Evolutionary conservation across 1,140 invertebrate species (phyloP).

Genomic region (Halesus radiatus): DNA sequence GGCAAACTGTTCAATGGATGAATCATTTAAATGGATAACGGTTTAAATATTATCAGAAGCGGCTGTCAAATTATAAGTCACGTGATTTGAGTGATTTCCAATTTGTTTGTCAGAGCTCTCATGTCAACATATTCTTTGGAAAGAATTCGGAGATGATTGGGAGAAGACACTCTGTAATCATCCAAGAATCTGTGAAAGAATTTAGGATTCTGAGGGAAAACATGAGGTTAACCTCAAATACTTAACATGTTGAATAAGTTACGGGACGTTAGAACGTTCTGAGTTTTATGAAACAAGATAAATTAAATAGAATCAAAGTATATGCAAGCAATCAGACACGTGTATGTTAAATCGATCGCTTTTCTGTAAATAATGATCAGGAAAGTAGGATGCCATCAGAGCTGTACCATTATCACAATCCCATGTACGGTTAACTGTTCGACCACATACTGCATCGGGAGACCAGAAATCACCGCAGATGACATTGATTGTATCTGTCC

Average conservation of each 20-base stretch:
- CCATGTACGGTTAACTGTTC: neutral
- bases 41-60: neutral
- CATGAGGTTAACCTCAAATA: too few relatives aligned
- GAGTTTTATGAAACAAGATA: too few relatives aligned
- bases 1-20: conserved; percentile 17
- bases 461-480: conserved; percentile 21
- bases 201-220: too few relatives aligned
- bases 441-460: conserved; percentile 32
- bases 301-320: too few relatives aligned
- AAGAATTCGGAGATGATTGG: too few relatives aligned
- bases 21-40: conserved; percentile 19
- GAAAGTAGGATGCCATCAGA: neutral
- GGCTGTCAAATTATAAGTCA: neutral
- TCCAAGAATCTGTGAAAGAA: too few relatives aligned
- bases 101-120: neutral
- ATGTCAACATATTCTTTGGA: neutral
- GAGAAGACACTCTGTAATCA: too few relatives aligned
- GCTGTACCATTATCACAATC: neutral
- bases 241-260: too few relatives aligned
- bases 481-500: conserved; percentile 41
- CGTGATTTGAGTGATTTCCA: conserved; percentile 3
- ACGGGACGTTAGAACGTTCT: too few relatives aligned
- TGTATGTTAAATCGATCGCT: conserved; percentile 8
- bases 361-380: neutral
- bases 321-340: neutral